Evolutionary conservation across 2,888 invertebrate genomes (phyloP).

Genomic region (Meiosimyza platycephala): DNA sequence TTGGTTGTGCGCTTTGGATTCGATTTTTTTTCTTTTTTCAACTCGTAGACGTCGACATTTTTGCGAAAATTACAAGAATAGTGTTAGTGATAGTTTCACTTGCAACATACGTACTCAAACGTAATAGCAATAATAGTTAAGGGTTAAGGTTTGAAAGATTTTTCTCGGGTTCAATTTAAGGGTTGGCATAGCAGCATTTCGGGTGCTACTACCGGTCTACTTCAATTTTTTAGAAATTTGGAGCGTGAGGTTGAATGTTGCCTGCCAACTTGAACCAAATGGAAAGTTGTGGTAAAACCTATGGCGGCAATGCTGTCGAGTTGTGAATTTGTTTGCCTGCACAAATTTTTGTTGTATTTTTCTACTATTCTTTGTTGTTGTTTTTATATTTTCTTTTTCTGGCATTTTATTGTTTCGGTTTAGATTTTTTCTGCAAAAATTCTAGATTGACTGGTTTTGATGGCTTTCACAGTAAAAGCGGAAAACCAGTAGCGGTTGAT

Average conservation of each 20-base stretch:
- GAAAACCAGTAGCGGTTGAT: no score
- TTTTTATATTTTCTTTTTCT: no score
- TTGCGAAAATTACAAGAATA: neutral
- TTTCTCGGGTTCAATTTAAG: neutral
- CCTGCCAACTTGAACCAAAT: neutral
- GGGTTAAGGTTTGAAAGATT: neutral
- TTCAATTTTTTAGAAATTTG: neutral
- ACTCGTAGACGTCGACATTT: conserved; percentile 11
- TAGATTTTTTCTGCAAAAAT: neutral
- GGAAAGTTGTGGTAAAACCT: neutral
- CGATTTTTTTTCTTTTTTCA: neutral
- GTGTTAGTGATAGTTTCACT: neutral
- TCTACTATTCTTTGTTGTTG: no score
- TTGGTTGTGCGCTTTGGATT: no score
- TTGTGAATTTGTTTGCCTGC: conserved; percentile 1
- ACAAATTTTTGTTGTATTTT: neutral
- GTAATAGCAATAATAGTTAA: neutral
- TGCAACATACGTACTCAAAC: neutral
- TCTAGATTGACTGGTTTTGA: conserved; percentile 19
- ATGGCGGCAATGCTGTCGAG: neutral
- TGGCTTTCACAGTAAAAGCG: neutral
- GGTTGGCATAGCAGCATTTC: neutral
- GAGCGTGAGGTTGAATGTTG: neutral
- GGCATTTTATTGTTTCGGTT: neutral
- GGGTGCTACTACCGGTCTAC: neutral